These are phyloP conservation scores for Myotis brandtii DNA, from an alignment of 2,113 vertebrate species.

Conservation along the genomic window DNA sequence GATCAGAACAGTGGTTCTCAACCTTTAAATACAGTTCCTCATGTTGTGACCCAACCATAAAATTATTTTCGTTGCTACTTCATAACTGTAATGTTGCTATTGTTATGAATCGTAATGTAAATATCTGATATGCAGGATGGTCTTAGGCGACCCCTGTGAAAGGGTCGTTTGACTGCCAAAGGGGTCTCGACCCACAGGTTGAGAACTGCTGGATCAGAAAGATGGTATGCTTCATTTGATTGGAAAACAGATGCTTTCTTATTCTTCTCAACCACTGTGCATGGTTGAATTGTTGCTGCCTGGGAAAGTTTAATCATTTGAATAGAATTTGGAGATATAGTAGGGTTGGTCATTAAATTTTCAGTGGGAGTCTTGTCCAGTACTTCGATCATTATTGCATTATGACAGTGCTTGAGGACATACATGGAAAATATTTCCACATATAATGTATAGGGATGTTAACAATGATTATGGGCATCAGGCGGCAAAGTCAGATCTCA, in stretches of 20 bases:
- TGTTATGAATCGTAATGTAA: too few species aligned
- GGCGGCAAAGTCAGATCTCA: conserved; percentile 19
- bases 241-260: background rate
- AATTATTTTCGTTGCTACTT: too few species aligned
- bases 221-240: background rate
- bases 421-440: background rate
- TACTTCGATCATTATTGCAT: background rate
- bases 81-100: too few species aligned
- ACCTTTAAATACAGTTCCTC: too few species aligned
- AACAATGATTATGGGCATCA: conserved; percentile 3
- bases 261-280: background rate
- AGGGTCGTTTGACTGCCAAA: too few species aligned
- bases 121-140: too few species aligned
- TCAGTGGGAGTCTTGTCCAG: background rate
- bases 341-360: background rate
- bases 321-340: background rate
- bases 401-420: background rate
- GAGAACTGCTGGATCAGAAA: background rate
- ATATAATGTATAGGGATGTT: background rate
- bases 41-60: too few species aligned
- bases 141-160: too few species aligned
- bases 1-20: background rate
- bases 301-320: background rate
- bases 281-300: background rate
- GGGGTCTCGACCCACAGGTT: too few species aligned